These are phyloP conservation scores for Ammospiza maritima DNA, from an alignment of 2,797 vertebrate species.

Conservation along the genomic window DNA sequence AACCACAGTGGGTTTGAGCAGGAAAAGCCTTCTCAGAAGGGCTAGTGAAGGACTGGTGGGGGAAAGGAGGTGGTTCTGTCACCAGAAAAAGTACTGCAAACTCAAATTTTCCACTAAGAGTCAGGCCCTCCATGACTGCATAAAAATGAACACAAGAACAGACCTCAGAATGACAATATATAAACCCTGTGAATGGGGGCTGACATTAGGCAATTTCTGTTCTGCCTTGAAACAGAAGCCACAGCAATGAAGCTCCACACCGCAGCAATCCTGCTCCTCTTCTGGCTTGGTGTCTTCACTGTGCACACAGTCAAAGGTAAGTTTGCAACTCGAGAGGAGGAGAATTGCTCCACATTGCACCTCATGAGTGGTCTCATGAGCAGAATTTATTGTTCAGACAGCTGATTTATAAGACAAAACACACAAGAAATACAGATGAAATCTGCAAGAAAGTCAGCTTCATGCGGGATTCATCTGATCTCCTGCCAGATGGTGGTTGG, in stretches of 20 bases:
- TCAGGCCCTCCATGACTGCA: background rate
- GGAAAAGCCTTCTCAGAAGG: slow-evolving; percentile 50
- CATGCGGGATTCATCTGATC: background rate
- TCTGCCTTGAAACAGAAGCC: background rate
- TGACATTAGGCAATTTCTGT: background rate
- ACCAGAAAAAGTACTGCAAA: slow-evolving; percentile 8
- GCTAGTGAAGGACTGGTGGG: background rate
- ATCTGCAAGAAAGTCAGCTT: background rate
- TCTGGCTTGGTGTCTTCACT: background rate
- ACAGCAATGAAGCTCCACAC: slow-evolving; percentile 3
- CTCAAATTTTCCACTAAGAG: background rate
- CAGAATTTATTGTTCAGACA: background rate
- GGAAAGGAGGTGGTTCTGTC: background rate
- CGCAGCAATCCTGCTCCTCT: background rate
- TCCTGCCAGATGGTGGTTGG: background rate
- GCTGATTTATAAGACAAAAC: background rate
- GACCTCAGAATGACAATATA: background rate
- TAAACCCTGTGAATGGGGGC: background rate
- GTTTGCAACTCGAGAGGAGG: background rate
- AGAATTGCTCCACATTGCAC: background rate
- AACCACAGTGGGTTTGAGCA: slow-evolving; percentile 50
- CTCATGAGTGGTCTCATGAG: background rate
- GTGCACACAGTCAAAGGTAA: background rate
- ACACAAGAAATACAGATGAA: background rate
- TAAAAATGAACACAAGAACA: background rate